Conservation (phyloP, 2,888 invertebrate species). For the Malthinus seriepunctatus region DNA sequence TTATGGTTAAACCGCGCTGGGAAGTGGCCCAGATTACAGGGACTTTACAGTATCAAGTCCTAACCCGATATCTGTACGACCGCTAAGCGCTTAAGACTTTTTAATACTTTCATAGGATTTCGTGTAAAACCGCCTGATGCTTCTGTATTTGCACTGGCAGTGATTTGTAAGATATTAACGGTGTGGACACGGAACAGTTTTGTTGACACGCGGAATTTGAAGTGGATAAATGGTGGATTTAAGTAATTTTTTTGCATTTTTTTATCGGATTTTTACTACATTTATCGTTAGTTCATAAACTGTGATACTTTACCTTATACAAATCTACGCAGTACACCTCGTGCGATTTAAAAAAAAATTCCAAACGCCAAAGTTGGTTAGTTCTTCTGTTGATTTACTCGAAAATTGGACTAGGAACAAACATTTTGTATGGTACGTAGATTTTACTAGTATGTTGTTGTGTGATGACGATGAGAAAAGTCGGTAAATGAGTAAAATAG, state of each 20-base stretch:
- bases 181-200: constrained; percentile 40
- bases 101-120: constrained; percentile 69
- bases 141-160: constrained; percentile 46
- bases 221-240: constrained; percentile 30
- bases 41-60: constrained; percentile 56
- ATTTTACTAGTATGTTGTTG: too few relatives aligned
- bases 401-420: background rate
- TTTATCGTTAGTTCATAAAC: constrained; percentile 31
- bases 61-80: constrained; percentile 65
- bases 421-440: too few relatives aligned
- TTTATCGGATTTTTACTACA: constrained; percentile 34
- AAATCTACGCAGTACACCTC: constrained; percentile 19
- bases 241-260: constrained; percentile 27
- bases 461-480: too few relatives aligned
- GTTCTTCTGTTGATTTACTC: background rate
- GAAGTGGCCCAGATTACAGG: constrained; percentile 76
- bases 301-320: constrained; percentile 30
- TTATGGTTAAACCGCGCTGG: constrained; percentile 75
- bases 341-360: constrained; percentile 27
- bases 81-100: constrained; percentile 73
- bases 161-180: constrained; percentile 54
- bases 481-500: too few relatives aligned
- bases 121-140: constrained; percentile 50
- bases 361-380: background rate
- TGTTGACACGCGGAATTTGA: constrained; percentile 41